Evolutionary conservation across 2,888 invertebrate genomes (phyloP).

Genomic region (Macrophya annulata): DNA sequence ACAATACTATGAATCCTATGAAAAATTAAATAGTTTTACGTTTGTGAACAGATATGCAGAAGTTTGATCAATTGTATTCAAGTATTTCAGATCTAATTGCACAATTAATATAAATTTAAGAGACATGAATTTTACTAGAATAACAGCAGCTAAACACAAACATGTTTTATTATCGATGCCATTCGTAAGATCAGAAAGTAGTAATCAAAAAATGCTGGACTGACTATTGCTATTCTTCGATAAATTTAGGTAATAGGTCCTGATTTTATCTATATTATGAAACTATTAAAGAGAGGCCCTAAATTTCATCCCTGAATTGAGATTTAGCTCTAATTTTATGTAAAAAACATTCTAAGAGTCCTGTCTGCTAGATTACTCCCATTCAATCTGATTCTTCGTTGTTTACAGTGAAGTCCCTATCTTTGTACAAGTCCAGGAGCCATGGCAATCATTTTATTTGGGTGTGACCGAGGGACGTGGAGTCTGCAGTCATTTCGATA

Average conservation of each 20-base stretch:
- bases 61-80: background rate
- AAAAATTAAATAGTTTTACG: background rate
- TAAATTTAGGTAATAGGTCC: background rate
- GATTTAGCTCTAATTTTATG: background rate
- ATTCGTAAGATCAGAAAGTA: background rate
- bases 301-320: background rate
- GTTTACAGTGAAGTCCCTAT: conserved; percentile 87
- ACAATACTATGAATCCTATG: background rate
- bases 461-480: conserved; percentile 91
- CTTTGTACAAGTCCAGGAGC: conserved; percentile 92
- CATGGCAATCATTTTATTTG: conserved; percentile 90
- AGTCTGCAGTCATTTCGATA: conserved; percentile 92
- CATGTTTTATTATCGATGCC: background rate
- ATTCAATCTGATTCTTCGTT: conserved; percentile 52
- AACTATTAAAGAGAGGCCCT: too few species aligned
- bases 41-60: background rate
- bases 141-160: too few species aligned
- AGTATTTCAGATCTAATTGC: background rate
- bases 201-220: background rate
- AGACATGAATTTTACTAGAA: too few species aligned
- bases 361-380: background rate
- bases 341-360: background rate
- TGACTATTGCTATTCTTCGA: background rate
- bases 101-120: background rate
- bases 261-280: too few species aligned